Percentiles rank a stretch among this genome's conserved stretches.
phyloP scores from a whole-genome alignment of 2,888 invertebrate genomes.

The Crepidodera aurea region DNA sequence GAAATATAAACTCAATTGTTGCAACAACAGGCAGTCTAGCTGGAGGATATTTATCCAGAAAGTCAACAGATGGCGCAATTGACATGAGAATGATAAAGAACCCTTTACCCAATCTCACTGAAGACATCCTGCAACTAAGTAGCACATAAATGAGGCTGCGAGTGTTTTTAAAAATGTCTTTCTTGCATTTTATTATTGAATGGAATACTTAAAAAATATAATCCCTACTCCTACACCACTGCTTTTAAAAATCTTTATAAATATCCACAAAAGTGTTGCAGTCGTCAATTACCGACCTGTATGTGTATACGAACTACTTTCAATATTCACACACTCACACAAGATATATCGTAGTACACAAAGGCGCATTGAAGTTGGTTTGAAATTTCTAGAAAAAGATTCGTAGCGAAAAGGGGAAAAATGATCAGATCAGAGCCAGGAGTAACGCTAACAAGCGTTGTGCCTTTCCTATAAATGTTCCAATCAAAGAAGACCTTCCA shows the following conservation, averaged over 20 bases:
- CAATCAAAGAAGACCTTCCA: conserved; percentile 48
- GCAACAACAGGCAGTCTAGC: too few relatives aligned
- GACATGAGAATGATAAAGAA: too few relatives aligned
- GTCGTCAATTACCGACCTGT: conserved; percentile 9
- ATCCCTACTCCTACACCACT: neutral
- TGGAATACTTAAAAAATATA: too few relatives aligned
- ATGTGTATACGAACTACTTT: neutral
- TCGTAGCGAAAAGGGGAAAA: conserved; percentile 9
- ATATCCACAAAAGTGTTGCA: neutral
- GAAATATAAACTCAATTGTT: too few relatives aligned
- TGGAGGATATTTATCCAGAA: too few relatives aligned
- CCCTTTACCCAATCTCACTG: too few relatives aligned
- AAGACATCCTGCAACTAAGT: too few relatives aligned
- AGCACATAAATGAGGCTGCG: too few relatives aligned
- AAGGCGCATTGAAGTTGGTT: neutral
- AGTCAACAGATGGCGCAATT: too few relatives aligned
- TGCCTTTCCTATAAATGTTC: conserved; percentile 34
- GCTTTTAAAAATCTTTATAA: neutral
- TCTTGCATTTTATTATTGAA: too few relatives aligned
- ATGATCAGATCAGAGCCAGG: conserved; percentile 10
- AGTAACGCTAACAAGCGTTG: conserved; percentile 41
- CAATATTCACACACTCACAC: conserved; percentile 7
- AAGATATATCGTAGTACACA: conserved; percentile 12
- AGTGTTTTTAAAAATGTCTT: too few relatives aligned
- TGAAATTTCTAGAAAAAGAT: conserved; percentile 9